phyloP scores from a whole-genome alignment of 64 coral and sea anemone genomes.

The Pachyseris speciosa region DNA sequence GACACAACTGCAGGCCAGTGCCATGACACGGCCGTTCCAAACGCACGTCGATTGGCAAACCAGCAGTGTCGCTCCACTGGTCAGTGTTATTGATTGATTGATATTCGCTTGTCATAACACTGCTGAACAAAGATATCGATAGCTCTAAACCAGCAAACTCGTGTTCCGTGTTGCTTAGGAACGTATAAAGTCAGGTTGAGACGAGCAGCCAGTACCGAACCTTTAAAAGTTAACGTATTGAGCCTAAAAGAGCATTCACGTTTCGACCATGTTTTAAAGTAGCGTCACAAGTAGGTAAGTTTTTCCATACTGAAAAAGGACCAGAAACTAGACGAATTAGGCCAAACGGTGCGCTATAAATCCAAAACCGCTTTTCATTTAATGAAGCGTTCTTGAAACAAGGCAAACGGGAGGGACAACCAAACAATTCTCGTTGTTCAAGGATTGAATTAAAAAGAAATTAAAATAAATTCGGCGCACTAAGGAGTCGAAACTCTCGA shows the following conservation, averaged over 20 bases:
- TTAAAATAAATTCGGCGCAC: background rate
- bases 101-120: too few relatives aligned
- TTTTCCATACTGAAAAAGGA: background rate
- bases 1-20: too few relatives aligned
- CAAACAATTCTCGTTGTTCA: slow-evolving; percentile 12
- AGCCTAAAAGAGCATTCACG: slow-evolving; percentile 1
- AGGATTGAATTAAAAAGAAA: slow-evolving; percentile 24
- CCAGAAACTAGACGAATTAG: background rate
- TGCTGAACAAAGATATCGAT: too few relatives aligned
- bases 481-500: background rate
- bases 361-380: background rate
- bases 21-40: too few relatives aligned
- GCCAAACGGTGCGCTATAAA: background rate
- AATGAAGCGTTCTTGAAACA: slow-evolving; percentile 16
- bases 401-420: slow-evolving; percentile 26
- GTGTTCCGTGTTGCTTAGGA: background rate
- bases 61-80: too few relatives aligned
- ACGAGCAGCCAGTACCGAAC: background rate
- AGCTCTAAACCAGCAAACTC: too few relatives aligned
- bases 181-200: background rate
- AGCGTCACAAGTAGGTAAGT: background rate
- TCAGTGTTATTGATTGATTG: too few relatives aligned
- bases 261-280: slow-evolving; percentile 10
- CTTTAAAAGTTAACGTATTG: background rate
- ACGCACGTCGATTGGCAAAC: too few relatives aligned